Evolutionary conservation across 2,888 invertebrate genomes (phyloP).

Genomic region (Galerucella calmariensis): DNA sequence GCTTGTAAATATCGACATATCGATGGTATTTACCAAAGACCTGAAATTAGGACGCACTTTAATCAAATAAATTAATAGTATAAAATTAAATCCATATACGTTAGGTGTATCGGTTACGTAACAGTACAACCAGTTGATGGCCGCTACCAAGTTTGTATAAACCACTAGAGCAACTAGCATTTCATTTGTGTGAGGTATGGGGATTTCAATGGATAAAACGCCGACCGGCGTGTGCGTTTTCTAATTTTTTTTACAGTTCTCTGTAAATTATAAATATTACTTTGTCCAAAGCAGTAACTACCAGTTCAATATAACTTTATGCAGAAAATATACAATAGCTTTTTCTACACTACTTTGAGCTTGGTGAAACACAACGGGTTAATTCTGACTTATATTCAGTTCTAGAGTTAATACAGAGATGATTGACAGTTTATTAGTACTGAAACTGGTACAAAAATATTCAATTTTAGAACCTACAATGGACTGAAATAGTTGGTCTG

Average conservation of each 20-base stretch:
- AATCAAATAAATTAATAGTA: slow-evolving; percentile 55
- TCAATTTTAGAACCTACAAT: too few relatives aligned
- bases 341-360: neutral
- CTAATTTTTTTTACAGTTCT: slow-evolving; percentile 40
- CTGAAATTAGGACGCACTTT: slow-evolving; percentile 53
- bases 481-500: too few relatives aligned
- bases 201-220: slow-evolving; percentile 23
- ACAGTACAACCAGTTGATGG: slow-evolving; percentile 36
- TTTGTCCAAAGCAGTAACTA: neutral
- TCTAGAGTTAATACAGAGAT: too few relatives aligned
- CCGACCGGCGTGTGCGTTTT: slow-evolving; percentile 31
- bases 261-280: slow-evolving; percentile 5
- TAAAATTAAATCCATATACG: slow-evolving; percentile 55
- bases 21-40: slow-evolving; percentile 39
- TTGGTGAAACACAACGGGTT: neutral
- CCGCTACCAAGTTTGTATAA: slow-evolving; percentile 44
- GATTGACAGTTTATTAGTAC: too few relatives aligned
- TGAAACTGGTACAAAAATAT: too few relatives aligned
- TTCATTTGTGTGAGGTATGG: slow-evolving; percentile 29
- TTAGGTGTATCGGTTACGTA: slow-evolving; percentile 38
- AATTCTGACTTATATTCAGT: too few relatives aligned
- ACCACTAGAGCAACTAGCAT: slow-evolving; percentile 30
- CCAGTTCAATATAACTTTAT: neutral
- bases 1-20: slow-evolving; percentile 24
- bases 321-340: neutral